These are phyloP conservation scores for Hesperia comma DNA, from an alignment of 2,888 invertebrate species.

Conservation along the genomic window DNA sequence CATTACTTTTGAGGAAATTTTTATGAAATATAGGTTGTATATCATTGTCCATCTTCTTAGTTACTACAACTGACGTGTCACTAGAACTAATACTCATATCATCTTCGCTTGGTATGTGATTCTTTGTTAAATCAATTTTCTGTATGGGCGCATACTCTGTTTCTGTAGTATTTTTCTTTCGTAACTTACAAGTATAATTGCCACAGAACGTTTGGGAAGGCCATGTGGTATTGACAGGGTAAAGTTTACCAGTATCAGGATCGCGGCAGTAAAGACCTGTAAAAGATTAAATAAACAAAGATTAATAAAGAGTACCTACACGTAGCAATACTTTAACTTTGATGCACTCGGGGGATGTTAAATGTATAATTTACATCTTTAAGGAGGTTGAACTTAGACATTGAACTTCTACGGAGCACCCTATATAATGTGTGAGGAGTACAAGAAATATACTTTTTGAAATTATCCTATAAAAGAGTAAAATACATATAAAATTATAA, in stretches of 20 bases:
- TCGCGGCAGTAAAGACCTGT: conserved; percentile 74
- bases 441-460: too few species aligned
- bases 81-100: conserved; percentile 46
- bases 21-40: conserved; percentile 38
- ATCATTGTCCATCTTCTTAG: conserved; percentile 40
- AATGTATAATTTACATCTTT: too few species aligned
- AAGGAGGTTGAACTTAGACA: too few species aligned
- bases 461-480: too few species aligned
- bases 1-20: conserved; percentile 37
- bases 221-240: conserved; percentile 72
- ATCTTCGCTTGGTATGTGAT: conserved; percentile 38
- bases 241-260: conserved; percentile 70
- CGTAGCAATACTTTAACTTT: too few species aligned
- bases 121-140: conserved; percentile 54
- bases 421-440: too few species aligned
- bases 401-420: too few species aligned
- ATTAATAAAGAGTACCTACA: too few species aligned
- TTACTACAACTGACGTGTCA: conserved; percentile 39
- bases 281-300: conserved; percentile 47
- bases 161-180: conserved; percentile 52
- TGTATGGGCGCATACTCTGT: conserved; percentile 50
- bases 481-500: too few species aligned
- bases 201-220: conserved; percentile 71
- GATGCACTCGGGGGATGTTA: too few species aligned
- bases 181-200: conserved; percentile 72